phyloP scores from a whole-genome alignment of 1,140 invertebrate genomes.

The Hycleus phaleratus region DNA sequence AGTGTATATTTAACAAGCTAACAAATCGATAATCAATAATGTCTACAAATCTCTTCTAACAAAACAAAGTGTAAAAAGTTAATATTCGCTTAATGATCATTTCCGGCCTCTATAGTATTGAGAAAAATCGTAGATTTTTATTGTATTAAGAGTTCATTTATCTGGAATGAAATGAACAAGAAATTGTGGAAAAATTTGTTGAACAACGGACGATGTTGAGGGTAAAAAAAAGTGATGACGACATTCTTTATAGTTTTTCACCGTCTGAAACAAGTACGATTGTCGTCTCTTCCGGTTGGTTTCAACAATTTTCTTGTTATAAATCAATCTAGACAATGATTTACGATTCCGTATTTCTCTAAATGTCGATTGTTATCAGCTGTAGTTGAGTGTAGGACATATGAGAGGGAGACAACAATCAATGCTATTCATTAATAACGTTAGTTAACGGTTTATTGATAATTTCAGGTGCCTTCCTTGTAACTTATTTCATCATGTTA shows the following conservation, averaged over 20 bases:
- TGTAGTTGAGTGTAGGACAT: too few species aligned
- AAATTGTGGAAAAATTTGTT: too few species aligned
- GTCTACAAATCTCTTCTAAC: too few species aligned
- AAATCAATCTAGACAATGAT: conserved; percentile 9
- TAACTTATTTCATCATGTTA: conserved; percentile 73
- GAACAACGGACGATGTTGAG: too few species aligned
- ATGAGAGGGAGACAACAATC: background rate
- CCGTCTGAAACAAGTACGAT: background rate
- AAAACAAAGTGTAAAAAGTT: too few species aligned
- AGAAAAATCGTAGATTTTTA: too few species aligned
- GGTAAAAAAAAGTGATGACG: too few species aligned
- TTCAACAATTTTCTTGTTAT: background rate
- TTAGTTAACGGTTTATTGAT: background rate
- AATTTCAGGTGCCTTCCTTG: conserved; percentile 65
- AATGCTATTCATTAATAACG: background rate
- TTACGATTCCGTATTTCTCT: conserved; percentile 1
- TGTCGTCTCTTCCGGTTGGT: background rate
- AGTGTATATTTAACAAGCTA: too few species aligned
- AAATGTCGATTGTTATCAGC: conserved; percentile 4
- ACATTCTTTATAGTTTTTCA: too few species aligned
- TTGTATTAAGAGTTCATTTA: background rate
- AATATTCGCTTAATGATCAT: too few species aligned
- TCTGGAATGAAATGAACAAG: background rate
- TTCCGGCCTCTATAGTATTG: too few species aligned
- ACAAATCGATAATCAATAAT: too few species aligned